Conservation (phyloP, 2,113 vertebrate genomes). For the Lucifuga dentata region DNA sequence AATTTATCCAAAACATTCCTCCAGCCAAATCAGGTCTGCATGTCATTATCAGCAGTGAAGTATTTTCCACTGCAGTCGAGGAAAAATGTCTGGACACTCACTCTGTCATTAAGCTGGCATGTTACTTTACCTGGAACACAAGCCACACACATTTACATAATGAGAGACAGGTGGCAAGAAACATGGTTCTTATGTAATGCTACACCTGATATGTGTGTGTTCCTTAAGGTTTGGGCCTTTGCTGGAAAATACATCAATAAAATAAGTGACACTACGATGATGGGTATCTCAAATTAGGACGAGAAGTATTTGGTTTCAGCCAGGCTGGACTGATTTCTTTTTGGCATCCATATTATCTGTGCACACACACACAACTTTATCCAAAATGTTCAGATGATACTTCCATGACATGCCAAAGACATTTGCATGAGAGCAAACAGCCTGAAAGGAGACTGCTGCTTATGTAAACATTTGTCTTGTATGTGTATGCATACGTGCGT, state of each 20-base stretch:
- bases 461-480: background rate
- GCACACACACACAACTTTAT: no score
- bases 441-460: background rate
- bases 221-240: constrained; percentile 1
- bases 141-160: constrained; percentile 55
- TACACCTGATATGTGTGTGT: constrained; percentile 24
- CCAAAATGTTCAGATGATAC: no score
- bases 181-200: constrained; percentile 30
- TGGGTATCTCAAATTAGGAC: background rate
- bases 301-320: no score
- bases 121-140: constrained; percentile 31
- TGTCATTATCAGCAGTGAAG: background rate
- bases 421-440: constrained; percentile 46
- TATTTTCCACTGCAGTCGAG: constrained; percentile 25
- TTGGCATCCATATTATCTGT: background rate
- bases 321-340: no score
- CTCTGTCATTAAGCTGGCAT: background rate
- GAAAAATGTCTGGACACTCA: constrained; percentile 30
- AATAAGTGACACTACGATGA: background rate
- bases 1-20: constrained; percentile 13
- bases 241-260: background rate
- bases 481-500: background rate
- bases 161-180: constrained; percentile 18
- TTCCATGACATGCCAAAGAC: no score
- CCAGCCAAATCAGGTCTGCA: constrained; percentile 6